A percentile compares a stretch with the other conserved stretches of the same genome.
phyloP scores from a whole-genome alignment of 2,113 vertebrate species.

The Ochotona curzoniae region DNA sequence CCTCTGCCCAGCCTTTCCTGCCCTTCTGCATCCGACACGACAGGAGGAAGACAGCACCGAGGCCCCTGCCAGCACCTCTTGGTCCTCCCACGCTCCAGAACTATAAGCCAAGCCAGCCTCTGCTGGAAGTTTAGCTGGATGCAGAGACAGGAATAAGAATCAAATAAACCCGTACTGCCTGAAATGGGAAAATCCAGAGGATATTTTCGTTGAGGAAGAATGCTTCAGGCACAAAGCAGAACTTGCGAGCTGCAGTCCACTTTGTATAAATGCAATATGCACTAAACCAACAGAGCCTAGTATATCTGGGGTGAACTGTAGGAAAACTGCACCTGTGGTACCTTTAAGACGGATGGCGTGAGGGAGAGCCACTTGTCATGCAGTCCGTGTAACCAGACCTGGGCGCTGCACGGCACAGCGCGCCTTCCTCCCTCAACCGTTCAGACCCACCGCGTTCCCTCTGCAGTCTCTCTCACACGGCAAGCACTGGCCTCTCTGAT shows the following conservation, averaged over 20 bases:
- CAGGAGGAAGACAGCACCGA: too few species aligned
- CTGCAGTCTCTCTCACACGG: too few species aligned
- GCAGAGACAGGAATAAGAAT: not conserved
- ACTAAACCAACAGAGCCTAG: too few species aligned
- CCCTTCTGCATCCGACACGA: too few species aligned
- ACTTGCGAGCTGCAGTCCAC: not conserved
- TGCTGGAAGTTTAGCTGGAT: not conserved
- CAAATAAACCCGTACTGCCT: not conserved
- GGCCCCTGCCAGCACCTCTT: too few species aligned
- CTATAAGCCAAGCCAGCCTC: too few species aligned
- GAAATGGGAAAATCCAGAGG: not conserved
- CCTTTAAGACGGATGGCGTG: too few species aligned
- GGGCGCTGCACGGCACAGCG: accelerated
- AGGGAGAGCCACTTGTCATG: not conserved
- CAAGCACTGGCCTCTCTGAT: not conserved
- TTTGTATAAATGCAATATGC: not conserved
- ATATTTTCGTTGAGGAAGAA: not conserved
- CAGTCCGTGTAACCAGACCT: not conserved
- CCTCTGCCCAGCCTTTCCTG: too few species aligned
- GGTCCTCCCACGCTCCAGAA: too few species aligned
- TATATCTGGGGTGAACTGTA: not conserved
- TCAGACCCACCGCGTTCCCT: not conserved
- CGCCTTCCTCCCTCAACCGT: not conserved
- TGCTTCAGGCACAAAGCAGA: not conserved
- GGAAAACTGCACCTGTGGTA: too few species aligned